phyloP scores from a whole-genome alignment of 92 coral and sea anemone species.

The Siderastrea radians region DNA sequence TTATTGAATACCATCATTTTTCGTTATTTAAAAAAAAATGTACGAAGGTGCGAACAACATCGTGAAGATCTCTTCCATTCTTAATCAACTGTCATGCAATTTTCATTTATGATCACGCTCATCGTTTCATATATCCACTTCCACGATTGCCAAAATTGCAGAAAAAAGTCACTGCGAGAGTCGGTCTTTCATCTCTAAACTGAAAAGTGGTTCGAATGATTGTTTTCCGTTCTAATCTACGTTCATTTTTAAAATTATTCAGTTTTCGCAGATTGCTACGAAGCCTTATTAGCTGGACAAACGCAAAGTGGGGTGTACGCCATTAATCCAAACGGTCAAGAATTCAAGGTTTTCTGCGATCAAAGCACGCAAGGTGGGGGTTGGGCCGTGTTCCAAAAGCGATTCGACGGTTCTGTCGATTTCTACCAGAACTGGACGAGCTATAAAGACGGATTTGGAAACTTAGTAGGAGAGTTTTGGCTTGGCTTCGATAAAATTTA shows the following conservation, averaged over 20 bases:
- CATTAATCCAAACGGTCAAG: slow-evolving; percentile 24
- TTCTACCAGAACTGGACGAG: slow-evolving; percentile 36
- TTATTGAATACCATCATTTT: too few species aligned
- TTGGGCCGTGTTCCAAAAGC: slow-evolving; percentile 40
- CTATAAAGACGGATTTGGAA: slow-evolving; percentile 47
- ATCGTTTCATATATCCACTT: too few species aligned
- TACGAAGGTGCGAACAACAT: too few species aligned
- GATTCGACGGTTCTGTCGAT: slow-evolving; percentile 35
- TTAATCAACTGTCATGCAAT: too few species aligned
- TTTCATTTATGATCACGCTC: too few species aligned
- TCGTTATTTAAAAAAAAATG: too few species aligned
- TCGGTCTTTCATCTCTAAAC: neutral
- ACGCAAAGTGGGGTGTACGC: slow-evolving; percentile 21
- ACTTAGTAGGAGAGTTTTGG: slow-evolving; percentile 40
- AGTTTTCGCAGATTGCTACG: slow-evolving; percentile 20
- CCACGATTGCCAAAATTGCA: too few species aligned
- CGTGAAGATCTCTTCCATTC: too few species aligned
- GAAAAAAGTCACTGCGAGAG: too few species aligned
- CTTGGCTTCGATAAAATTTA: slow-evolving; percentile 50
- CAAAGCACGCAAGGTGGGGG: slow-evolving; percentile 29
- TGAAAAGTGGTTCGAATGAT: neutral
- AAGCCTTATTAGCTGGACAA: slow-evolving; percentile 12
- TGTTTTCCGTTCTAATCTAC: neutral
- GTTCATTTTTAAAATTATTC: neutral
- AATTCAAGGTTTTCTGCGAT: slow-evolving; percentile 47